Percentiles rank a stretch among this genome's conserved stretches.
Evolutionary conservation across 2,888 invertebrate species (phyloP).

Genomic region (Phaonia tiefii): DNA sequence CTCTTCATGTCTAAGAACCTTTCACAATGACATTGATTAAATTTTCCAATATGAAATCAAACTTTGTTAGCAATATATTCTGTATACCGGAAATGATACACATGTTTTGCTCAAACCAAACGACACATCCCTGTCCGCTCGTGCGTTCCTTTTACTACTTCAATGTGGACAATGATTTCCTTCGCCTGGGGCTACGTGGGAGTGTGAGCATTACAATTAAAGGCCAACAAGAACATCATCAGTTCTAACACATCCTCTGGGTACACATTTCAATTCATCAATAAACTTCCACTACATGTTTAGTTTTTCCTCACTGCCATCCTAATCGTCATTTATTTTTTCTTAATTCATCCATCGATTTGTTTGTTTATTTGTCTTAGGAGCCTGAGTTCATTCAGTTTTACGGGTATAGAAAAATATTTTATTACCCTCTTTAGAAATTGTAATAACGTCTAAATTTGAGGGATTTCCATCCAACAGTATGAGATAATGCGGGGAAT

Average conservation of each 20-base stretch:
- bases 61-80: constrained; percentile 2
- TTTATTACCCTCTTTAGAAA: constrained; percentile 35
- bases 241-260: constrained; percentile 20
- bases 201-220: constrained; percentile 19
- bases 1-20: too few relatives aligned
- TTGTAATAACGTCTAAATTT: constrained; percentile 19
- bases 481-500: neutral
- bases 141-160: neutral
- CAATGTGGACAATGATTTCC: neutral
- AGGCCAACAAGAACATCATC: constrained; percentile 7
- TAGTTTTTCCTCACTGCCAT: neutral
- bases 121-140: neutral
- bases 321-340: neutral
- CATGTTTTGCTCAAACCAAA: neutral
- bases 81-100: neutral
- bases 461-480: neutral
- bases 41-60: neutral
- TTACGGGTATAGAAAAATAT: too few relatives aligned
- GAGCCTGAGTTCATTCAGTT: neutral
- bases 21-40: neutral
- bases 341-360: neutral
- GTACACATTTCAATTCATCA: constrained; percentile 10
- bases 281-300: constrained; percentile 40
- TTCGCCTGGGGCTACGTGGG: neutral
- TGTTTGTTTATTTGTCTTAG: constrained; percentile 6